These are phyloP conservation scores for Cerceris rybyensis DNA, from an alignment of 2,888 invertebrate genomes.

Conservation along the genomic window DNA sequence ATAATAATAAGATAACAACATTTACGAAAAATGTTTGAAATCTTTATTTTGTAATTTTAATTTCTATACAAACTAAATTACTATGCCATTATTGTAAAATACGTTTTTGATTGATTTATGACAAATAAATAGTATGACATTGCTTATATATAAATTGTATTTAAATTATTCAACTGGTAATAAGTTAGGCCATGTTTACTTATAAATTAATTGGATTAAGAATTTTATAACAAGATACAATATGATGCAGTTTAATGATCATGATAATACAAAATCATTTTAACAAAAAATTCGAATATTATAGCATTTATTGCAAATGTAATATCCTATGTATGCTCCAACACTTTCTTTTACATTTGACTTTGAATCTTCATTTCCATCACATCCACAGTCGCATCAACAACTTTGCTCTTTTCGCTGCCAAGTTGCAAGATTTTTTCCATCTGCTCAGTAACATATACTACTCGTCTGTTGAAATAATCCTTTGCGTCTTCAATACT, in stretches of 20 bases:
- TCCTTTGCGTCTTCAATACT: slow-evolving; percentile 92
- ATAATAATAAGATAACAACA: too few species aligned
- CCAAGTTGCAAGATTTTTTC: slow-evolving; percentile 94
- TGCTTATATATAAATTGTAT: slow-evolving; percentile 8
- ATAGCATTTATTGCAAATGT: slow-evolving; percentile 18
- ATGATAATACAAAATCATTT: slow-evolving; percentile 8
- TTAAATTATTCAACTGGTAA: slow-evolving; percentile 16
- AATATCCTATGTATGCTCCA: slow-evolving; percentile 54
- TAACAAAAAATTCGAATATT: slow-evolving; percentile 15
- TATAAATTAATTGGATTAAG: neutral
- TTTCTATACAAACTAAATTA: slow-evolving; percentile 37
- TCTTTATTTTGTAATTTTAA: slow-evolving; percentile 23
- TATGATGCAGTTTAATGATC: slow-evolving; percentile 20
- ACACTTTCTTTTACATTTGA: slow-evolving; percentile 77
- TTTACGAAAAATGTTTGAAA: too few species aligned
- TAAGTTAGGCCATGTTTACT: slow-evolving; percentile 13
- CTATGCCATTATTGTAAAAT: slow-evolving; percentile 26
- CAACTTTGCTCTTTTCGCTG: slow-evolving; percentile 91
- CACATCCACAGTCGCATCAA: slow-evolving; percentile 90
- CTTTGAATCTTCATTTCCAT: slow-evolving; percentile 89
- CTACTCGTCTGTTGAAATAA: slow-evolving; percentile 95
- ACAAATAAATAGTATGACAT: slow-evolving; percentile 21
- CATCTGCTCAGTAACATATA: slow-evolving; percentile 96
- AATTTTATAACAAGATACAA: slow-evolving; percentile 21
- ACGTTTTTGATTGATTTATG: slow-evolving; percentile 1